Conservation (phyloP, 2,113 vertebrate genomes). For the Syrrhaptes paradoxus region DNA sequence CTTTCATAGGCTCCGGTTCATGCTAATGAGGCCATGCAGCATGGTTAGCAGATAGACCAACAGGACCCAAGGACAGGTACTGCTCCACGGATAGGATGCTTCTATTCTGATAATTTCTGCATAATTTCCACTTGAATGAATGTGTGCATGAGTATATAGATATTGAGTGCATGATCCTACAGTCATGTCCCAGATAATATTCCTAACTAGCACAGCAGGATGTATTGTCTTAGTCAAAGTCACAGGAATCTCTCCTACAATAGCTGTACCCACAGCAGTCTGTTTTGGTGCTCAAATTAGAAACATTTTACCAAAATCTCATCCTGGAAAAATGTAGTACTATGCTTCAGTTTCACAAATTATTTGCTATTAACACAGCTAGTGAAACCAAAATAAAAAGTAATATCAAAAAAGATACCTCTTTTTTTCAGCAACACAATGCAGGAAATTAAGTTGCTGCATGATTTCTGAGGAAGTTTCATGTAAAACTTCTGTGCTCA, state of each 20-base stretch:
- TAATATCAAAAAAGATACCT: not conserved
- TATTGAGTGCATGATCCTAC: not conserved
- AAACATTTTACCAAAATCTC: not conserved
- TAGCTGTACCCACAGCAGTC: not conserved
- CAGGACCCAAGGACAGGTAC: not conserved
- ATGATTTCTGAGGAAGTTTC: not conserved
- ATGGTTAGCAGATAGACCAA: conserved; percentile 3
- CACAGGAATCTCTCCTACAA: not conserved
- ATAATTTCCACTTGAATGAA: not conserved
- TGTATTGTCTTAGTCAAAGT: not conserved
- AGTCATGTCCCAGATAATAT: not conserved
- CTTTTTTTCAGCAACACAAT: not conserved
- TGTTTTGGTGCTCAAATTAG: not conserved
- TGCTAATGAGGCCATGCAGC: conserved; percentile 61
- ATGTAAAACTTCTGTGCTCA: not conserved
- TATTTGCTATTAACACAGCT: not conserved
- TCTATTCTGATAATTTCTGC: not conserved
- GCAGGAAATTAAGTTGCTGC: not conserved
- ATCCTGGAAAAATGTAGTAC: not conserved
- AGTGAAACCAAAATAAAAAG: not conserved
- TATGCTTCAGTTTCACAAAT: not conserved
- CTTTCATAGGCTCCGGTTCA: not conserved
- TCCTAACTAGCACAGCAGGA: not conserved
- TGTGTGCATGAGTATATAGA: not conserved
- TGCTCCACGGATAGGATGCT: not conserved